Conservation (phyloP, 2,797 vertebrate species). For the Mallotus villosus region DNA sequence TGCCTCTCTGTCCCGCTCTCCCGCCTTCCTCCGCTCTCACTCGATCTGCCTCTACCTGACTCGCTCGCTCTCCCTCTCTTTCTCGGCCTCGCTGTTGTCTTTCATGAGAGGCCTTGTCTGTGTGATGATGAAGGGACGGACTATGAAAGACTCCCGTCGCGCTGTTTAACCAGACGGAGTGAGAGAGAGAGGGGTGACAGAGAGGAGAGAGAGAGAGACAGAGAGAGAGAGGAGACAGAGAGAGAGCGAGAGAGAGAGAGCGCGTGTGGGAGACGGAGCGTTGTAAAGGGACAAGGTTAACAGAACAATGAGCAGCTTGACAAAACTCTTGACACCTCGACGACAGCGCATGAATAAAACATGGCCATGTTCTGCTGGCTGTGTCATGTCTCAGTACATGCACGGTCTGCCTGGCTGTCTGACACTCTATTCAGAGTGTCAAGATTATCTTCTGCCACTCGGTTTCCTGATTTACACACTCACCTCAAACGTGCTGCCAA, state of each 20-base stretch:
- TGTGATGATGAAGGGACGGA: constrained; percentile 50
- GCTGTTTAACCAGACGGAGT: constrained; percentile 12
- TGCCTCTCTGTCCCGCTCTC: background rate
- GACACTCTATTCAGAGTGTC: background rate
- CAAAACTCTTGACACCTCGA: constrained; percentile 72
- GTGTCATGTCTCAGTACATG: background rate
- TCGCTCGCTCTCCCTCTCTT: constrained; percentile 20
- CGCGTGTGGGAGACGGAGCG: constrained; percentile 15
- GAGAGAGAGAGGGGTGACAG: background rate
- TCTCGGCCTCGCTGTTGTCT: background rate
- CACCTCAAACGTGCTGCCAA: too few species aligned
- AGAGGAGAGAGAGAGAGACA: background rate
- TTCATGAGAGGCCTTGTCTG: constrained; percentile 38
- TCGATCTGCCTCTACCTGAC: background rate
- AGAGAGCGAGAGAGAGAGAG: background rate
- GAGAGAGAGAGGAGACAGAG: background rate
- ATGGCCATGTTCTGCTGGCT: constrained; percentile 30
- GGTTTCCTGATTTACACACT: background rate
- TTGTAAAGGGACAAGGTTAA: constrained; percentile 68
- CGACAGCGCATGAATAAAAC: constrained; percentile 71
- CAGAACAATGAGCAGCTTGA: constrained; percentile 64
- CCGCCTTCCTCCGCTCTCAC: constrained; percentile 9
- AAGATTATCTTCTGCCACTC: background rate
- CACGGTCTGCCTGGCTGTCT: background rate
- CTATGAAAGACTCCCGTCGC: constrained; percentile 14